These are phyloP conservation scores for Anguilla rostrata DNA, from an alignment of 2,113 vertebrate genomes.

Conservation along the genomic window DNA sequence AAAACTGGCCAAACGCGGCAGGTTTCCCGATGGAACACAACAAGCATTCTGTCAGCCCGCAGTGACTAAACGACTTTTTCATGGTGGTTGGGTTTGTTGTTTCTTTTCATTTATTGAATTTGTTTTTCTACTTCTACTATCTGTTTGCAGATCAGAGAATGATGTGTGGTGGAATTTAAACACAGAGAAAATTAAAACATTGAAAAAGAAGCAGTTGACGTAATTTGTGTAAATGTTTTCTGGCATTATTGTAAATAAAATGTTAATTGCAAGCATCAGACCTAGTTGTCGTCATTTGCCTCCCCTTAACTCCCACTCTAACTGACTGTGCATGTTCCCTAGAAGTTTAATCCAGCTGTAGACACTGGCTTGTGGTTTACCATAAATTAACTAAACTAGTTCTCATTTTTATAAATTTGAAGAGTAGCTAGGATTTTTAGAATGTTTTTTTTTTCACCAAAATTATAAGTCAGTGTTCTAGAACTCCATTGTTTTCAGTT, in stretches of 20 bases:
- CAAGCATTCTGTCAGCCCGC: background rate
- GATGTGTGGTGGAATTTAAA: constrained; percentile 48
- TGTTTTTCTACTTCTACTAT: constrained; percentile 49
- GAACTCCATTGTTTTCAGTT: too few species aligned
- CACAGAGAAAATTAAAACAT: background rate
- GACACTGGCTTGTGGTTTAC: background rate
- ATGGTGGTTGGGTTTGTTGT: background rate
- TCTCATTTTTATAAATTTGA: background rate
- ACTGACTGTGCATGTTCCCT: background rate
- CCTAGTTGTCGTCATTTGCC: constrained; percentile 63
- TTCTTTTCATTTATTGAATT: constrained; percentile 5
- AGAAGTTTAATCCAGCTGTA: background rate
- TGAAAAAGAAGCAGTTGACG: constrained; percentile 41
- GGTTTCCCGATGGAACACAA: background rate
- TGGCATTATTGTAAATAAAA: constrained; percentile 74
- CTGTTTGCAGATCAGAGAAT: constrained; percentile 99
- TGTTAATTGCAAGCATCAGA: constrained; percentile 63
- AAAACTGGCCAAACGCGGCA: background rate
- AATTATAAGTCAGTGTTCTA: too few species aligned
- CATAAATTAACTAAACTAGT: background rate
- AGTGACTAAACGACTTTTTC: background rate
- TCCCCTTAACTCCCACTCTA: constrained; percentile 4
- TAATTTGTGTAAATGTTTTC: constrained; percentile 68
- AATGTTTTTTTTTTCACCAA: too few species aligned
- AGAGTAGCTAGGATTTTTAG: background rate